phyloP scores from a whole-genome alignment of 1,140 invertebrate species.

The Zaprionus inermis region DNA sequence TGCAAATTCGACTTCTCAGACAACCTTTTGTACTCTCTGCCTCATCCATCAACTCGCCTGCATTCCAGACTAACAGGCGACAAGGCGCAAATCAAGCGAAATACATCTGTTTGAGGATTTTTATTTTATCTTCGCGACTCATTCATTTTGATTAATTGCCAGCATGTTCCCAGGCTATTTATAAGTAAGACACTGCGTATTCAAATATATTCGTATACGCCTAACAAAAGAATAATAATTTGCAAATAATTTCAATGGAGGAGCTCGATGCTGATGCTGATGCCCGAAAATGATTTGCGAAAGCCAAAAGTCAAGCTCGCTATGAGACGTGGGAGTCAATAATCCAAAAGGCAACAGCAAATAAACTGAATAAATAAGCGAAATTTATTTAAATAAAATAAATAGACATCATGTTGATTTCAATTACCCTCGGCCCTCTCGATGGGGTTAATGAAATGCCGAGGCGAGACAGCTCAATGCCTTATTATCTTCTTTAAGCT shows the following conservation, averaged over 20 bases:
- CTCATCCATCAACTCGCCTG: conserved; percentile 45
- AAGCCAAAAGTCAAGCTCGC: conserved; percentile 61
- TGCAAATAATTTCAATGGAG: conserved; percentile 3
- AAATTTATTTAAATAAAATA: conserved; percentile 62
- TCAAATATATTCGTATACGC: conserved; percentile 53
- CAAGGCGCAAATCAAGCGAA: conserved; percentile 42
- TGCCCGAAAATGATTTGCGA: conserved; percentile 65
- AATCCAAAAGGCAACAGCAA: conserved; percentile 32
- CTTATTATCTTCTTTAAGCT: conserved; percentile 4
- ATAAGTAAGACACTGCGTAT: conserved; percentile 42
- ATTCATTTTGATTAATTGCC: conserved; percentile 77
- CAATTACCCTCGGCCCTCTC: conserved; percentile 63
- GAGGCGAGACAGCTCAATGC: conserved; percentile 44
- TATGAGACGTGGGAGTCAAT: conserved; percentile 68
- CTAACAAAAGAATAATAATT: conserved; percentile 73
- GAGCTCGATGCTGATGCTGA: conserved; percentile 37
- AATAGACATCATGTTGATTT: conserved; percentile 79
- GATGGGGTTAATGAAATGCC: conserved; percentile 76
- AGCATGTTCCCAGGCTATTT: conserved; percentile 72
- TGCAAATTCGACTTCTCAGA: conserved; percentile 4
- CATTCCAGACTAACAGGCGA: conserved; percentile 47
- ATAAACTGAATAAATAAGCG: conserved; percentile 44
- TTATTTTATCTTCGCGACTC: conserved; percentile 28
- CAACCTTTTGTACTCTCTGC: conserved; percentile 5
- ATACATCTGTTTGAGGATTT: conserved; percentile 28